These are phyloP conservation scores for Frankliniella intonsa DNA, from an alignment of 2,888 invertebrate genomes.

Conservation along the genomic window DNA sequence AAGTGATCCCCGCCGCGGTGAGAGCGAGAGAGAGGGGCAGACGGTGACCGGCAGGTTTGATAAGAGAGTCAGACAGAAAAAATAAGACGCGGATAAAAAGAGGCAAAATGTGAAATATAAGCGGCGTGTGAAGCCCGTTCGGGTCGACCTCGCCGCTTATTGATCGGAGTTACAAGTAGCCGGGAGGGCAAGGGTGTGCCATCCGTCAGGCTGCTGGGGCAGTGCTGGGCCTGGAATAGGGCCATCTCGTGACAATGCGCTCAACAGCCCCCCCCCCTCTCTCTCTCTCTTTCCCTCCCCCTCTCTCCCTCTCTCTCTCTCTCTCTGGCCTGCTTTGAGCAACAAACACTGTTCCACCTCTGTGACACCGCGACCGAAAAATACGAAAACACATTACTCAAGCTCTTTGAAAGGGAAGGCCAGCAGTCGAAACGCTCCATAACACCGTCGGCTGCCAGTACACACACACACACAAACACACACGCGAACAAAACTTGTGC, in stretches of 20 bases:
- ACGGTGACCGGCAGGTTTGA: background rate
- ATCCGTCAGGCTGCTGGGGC: no score
- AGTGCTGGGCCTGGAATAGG: background rate
- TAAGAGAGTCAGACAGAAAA: no score
- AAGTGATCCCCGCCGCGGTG: no score
- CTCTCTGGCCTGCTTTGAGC: background rate
- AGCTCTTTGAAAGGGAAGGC: background rate
- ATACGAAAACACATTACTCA: constrained; percentile 1
- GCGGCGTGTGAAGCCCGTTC: no score
- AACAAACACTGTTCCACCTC: background rate
- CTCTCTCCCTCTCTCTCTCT: background rate
- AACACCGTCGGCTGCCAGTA: background rate
- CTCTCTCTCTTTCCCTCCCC: background rate
- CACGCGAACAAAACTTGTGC: background rate
- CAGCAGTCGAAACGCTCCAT: background rate
- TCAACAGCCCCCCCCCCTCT: background rate
- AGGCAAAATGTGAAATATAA: no score
- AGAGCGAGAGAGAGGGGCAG: no score
- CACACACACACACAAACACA: background rate
- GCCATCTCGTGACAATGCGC: background rate
- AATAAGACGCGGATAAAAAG: no score
- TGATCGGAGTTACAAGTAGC: no score
- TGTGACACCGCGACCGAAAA: background rate
- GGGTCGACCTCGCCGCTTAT: no score
- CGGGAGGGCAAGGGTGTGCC: no score